Evolutionary conservation across 2,888 invertebrate genomes (phyloP).

Genomic region (Drosophila parthenogenetica): DNA sequence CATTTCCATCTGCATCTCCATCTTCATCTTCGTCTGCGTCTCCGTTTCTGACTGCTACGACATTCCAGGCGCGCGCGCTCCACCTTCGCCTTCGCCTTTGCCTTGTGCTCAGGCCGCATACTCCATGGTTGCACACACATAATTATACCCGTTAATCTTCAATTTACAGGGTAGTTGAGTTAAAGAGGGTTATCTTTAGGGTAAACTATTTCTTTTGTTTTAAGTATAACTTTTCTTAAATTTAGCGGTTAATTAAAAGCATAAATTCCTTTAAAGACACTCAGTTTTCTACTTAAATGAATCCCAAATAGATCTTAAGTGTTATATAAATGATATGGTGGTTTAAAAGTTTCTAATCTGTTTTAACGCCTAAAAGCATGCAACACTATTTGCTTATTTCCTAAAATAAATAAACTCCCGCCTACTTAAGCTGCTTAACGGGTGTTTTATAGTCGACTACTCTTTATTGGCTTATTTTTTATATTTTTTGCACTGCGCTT

Average conservation of each 20-base stretch:
- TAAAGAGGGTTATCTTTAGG: too few relatives aligned
- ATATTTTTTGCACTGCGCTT: conserved; percentile 20
- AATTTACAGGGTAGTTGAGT: background rate
- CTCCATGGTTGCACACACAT: conserved; percentile 67
- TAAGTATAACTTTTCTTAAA: too few relatives aligned
- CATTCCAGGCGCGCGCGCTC: conserved; percentile 78
- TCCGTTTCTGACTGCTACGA: conserved; percentile 59
- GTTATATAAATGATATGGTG: too few relatives aligned
- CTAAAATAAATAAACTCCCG: too few relatives aligned
- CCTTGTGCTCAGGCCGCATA: conserved; percentile 58
- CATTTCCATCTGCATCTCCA: conserved; percentile 45
- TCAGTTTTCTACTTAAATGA: too few relatives aligned
- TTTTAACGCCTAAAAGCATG: conserved; percentile 7
- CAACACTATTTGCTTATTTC: conserved; percentile 24
- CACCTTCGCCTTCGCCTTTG: conserved; percentile 52
- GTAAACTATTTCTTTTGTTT: too few relatives aligned
- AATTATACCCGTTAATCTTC: conserved; percentile 48
- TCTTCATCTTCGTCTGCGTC: conserved; percentile 58
- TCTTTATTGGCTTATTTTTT: background rate
- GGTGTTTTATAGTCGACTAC: background rate
- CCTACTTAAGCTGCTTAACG: background rate
- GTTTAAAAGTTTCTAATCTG: too few relatives aligned
- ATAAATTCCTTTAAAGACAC: too few relatives aligned
- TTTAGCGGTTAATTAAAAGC: too few relatives aligned
- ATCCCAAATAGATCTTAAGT: too few relatives aligned